phyloP scores from a whole-genome alignment of 2,797 vertebrate genomes.

The Pelobates cultripes region DNA sequence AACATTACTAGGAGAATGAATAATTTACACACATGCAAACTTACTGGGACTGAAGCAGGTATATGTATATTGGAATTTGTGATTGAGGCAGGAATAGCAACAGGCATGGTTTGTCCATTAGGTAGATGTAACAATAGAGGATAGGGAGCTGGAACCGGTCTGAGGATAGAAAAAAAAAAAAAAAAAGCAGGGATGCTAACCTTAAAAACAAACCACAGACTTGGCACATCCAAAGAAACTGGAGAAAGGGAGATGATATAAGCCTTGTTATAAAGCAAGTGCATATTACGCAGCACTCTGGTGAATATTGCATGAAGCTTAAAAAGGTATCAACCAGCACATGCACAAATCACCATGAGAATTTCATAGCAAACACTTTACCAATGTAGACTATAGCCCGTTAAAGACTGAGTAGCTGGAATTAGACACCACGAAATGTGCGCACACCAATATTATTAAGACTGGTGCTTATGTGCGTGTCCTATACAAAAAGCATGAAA shows the following conservation, averaged over 20 bases:
- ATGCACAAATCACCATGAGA: too few relatives aligned
- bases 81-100: slow-evolving; percentile 95
- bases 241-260: slow-evolving; percentile 5
- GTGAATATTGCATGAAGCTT: background rate
- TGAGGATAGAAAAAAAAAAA: slow-evolving; percentile 70
- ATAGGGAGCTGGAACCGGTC: slow-evolving; percentile 95
- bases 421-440: too few relatives aligned
- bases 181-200: slow-evolving; percentile 56
- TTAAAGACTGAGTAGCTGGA: too few relatives aligned
- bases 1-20: slow-evolving; percentile 42
- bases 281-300: background rate
- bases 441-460: too few relatives aligned
- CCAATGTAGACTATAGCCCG: too few relatives aligned
- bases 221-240: slow-evolving; percentile 15
- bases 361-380: too few relatives aligned
- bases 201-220: slow-evolving; percentile 47
- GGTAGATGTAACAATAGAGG: slow-evolving; percentile 97
- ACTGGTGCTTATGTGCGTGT: too few relatives aligned
- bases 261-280: background rate
- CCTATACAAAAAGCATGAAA: too few relatives aligned
- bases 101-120: slow-evolving; percentile 97
- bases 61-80: slow-evolving; percentile 96
- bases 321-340: too few relatives aligned
- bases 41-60: slow-evolving; percentile 94
- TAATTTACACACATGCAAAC: slow-evolving; percentile 67